phyloP scores from a whole-genome alignment of 2,888 invertebrate genomes.

The Seladonia tumulorum region DNA sequence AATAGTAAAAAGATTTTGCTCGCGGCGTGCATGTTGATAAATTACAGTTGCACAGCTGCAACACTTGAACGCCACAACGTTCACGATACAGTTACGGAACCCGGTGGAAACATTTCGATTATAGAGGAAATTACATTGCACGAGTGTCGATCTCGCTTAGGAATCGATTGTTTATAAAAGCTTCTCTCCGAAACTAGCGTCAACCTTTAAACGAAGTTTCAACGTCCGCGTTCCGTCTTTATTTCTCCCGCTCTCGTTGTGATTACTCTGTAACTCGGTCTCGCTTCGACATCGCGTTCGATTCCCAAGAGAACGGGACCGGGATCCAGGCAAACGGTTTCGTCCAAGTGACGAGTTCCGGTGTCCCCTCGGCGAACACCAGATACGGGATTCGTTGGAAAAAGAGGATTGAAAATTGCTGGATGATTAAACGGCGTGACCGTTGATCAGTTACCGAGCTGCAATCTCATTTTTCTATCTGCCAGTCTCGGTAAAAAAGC shows the following conservation, averaged over 20 bases:
- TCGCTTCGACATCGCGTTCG: constrained; percentile 69
- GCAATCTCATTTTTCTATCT: neutral
- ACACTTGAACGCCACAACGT: neutral
- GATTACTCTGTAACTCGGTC: constrained; percentile 17
- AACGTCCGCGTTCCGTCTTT: neutral
- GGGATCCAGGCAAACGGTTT: constrained; percentile 6
- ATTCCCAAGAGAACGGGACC: constrained; percentile 59
- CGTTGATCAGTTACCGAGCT: neutral
- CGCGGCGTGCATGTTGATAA: neutral
- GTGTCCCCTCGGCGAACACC: neutral
- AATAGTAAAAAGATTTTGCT: neutral
- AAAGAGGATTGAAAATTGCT: neutral
- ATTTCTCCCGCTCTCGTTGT: neutral
- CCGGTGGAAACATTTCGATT: neutral
- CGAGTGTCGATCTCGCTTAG: neutral
- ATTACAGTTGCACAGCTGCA: neutral
- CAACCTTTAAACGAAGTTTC: neutral
- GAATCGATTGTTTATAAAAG: neutral
- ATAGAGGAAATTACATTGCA: neutral
- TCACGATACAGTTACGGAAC: neutral
- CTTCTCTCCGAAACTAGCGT: neutral
- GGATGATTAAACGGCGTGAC: neutral
- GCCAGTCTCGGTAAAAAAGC: neutral
- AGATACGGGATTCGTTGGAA: neutral
- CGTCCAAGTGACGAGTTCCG: neutral